Base-by-base conservation (phyloP, 2,888 invertebrate species). In the Cancer borealis region DNA sequence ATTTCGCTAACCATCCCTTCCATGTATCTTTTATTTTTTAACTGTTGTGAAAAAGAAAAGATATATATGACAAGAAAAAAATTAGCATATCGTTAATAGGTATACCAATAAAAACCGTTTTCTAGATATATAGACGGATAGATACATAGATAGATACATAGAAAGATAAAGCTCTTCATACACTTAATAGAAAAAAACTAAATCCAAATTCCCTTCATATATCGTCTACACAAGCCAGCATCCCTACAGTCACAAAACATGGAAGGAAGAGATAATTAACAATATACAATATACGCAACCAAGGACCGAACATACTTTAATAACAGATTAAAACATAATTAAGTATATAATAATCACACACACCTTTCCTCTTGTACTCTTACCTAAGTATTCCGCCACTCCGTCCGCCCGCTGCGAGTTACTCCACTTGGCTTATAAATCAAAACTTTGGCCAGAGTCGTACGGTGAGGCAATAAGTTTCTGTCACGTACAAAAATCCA, bases 401-500 rank as follows among this genome's bases (percentile, higher is more conserved):
- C 88, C 54, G 92, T 92, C 92, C 88, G n/a, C 46, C 66, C n/a
- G 30, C 88, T 73, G 47, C 89, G 92, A 92, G 73, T 88, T n/a
- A 54, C 54, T 90, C 60, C 90, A 60, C 54, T 54, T 21, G 60
- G 21, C 21, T 39, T 14, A 94, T 89, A 94, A 90, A 92, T 94
- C 94, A 94, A 47, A 49, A 73, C 92, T 94, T 94, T 92, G 54
- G 92, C 88, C 94, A 46, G 94, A 84, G 92, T 94, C 92, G 90
- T 94, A 94, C 94, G 84, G 30, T 47, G 93, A 17, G 91, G 94
- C 92, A 84, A 94, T 92, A 94, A 84, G 92, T 94, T 92, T 90
- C 88, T 79, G 92, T 92, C 94, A 90, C 87, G 84, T 92, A 94
- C 94, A 94, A 92, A 94, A 94, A 92, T 94, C 94, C 92, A 92